A percentile compares a stretch with the other conserved stretches of the same genome.
Conservation (phyloP, 2,797 vertebrate species). For the Hipposideros larvatus region DNA sequence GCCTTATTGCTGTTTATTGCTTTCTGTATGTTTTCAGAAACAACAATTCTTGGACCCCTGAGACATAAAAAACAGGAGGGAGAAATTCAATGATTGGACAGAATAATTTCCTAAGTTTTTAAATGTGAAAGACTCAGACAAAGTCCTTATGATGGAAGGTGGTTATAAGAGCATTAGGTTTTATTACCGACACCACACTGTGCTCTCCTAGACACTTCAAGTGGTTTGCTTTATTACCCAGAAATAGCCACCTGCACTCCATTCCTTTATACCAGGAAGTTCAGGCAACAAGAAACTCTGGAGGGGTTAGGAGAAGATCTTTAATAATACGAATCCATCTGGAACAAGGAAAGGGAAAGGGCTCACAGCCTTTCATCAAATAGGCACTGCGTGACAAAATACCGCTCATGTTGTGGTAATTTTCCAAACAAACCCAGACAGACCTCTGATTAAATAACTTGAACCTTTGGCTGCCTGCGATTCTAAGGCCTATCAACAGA, state of each 20-base stretch:
- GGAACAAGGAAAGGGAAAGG: neutral
- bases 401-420: neutral
- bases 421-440: conserved; percentile 35
- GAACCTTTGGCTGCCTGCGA: neutral
- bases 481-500: conserved; percentile 5
- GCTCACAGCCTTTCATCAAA: neutral
- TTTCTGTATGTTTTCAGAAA: neutral
- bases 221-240: neutral
- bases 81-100: neutral
- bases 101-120: neutral
- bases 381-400: neutral
- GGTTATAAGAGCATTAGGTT: neutral
- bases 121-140: neutral
- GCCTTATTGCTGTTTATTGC: neutral
- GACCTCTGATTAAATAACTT: conserved; percentile 24
- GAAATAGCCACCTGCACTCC: neutral
- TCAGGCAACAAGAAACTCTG: neutral
- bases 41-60: neutral
- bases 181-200: neutral
- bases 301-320: rapidly evolving
- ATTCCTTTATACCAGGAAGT: neutral
- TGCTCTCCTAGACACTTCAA: neutral
- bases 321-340: neutral
- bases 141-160: neutral
- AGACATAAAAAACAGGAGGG: neutral